Percentiles rank a stretch among this genome's conserved stretches.
Evolutionary conservation across 2,888 invertebrate species (phyloP).

Genomic region (Drosophila histrio): DNA sequence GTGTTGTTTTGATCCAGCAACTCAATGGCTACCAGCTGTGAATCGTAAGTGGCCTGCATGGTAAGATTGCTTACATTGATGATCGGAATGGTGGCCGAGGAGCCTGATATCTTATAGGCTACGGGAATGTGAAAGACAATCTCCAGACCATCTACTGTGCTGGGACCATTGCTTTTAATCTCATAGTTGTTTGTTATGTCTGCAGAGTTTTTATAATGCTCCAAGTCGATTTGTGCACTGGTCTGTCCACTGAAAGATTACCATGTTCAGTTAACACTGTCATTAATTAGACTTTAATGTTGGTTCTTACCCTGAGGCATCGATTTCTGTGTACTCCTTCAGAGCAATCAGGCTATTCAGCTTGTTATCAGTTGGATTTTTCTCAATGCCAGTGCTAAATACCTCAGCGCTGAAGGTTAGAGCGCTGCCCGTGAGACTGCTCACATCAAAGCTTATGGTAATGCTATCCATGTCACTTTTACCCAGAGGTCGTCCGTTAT

Average conservation of each 20-base stretch:
- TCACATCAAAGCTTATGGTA: conserved; percentile 81
- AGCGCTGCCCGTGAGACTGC: conserved; percentile 74
- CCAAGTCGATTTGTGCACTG: conserved; percentile 79
- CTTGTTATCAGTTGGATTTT: conserved; percentile 76
- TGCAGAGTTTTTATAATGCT: conserved; percentile 76
- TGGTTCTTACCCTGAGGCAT: conserved; percentile 81
- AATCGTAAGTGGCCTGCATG: conserved; percentile 81
- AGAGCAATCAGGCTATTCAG: conserved; percentile 73
- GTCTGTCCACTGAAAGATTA: conserved; percentile 69
- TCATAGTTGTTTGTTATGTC: conserved; percentile 82
- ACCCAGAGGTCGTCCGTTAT: conserved; percentile 79
- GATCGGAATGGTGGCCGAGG: conserved; percentile 75
- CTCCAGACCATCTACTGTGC: conserved; percentile 81
- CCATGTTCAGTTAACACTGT: background rate
- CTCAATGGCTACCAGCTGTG: conserved; percentile 77
- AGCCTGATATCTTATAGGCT: conserved; percentile 79
- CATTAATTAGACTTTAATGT: background rate
- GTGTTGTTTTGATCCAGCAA: conserved; percentile 81
- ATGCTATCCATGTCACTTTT: conserved; percentile 74
- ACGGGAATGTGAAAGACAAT: conserved; percentile 82
- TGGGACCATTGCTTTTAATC: conserved; percentile 84
- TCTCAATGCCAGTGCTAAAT: conserved; percentile 83
- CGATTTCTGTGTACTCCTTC: conserved; percentile 83
- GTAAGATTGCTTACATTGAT: conserved; percentile 81
- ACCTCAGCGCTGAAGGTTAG: conserved; percentile 81